Evolutionary conservation across 2,888 invertebrate genomes (phyloP).

Genomic region (Sepioteuthis lessoniana): DNA sequence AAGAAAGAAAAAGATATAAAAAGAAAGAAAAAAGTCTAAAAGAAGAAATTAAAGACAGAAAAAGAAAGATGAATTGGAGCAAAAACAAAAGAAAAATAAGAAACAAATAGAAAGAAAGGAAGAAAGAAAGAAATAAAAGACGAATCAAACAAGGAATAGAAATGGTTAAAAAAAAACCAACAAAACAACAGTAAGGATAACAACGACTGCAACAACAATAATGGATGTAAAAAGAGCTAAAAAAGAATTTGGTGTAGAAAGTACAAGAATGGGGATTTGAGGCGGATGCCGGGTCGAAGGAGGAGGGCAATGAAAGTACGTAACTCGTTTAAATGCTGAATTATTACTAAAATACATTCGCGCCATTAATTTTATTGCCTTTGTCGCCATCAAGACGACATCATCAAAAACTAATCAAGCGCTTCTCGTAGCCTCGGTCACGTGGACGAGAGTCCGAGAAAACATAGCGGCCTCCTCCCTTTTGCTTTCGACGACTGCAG

Average conservation of each 20-base stretch:
- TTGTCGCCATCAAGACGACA: background rate
- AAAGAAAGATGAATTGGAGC: no score
- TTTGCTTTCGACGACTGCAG: background rate
- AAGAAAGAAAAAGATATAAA: background rate
- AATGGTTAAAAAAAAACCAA: background rate
- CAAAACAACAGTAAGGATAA: no score
- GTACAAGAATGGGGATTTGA: background rate
- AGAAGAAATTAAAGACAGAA: no score
- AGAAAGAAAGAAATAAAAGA: background rate
- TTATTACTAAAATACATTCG: constrained; percentile 19
- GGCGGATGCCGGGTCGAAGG: no score
- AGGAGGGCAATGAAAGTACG: background rate
- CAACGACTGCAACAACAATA: no score
- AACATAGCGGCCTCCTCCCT: background rate
- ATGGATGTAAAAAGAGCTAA: no score
- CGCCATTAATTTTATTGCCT: constrained; percentile 33
- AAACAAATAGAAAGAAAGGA: no score
- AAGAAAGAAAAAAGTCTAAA: no score
- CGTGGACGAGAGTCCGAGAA: background rate
- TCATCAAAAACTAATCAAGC: constrained; percentile 20
- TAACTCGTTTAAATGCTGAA: constrained; percentile 20
- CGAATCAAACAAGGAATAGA: background rate
- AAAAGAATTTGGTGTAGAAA: background rate
- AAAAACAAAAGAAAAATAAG: no score
- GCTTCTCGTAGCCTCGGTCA: background rate